Evolutionary conservation across 2,797 vertebrate genomes (phyloP).

Genomic region (Petrocephalus sullivani): DNA sequence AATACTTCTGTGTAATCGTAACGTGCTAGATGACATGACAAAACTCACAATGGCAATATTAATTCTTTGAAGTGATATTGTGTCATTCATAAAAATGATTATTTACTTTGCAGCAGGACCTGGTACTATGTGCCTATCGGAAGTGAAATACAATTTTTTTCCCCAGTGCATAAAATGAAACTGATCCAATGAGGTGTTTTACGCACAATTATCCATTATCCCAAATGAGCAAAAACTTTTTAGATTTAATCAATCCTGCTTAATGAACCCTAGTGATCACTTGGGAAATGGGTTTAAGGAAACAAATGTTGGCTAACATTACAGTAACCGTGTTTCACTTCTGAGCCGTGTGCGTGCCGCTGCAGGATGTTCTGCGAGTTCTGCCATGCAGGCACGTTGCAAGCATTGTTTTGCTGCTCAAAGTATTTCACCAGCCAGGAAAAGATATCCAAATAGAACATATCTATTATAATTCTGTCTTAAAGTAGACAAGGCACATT

Average conservation of each 20-base stretch:
- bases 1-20: neutral
- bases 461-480: conserved; percentile 8
- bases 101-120: neutral
- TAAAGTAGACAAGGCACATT: neutral
- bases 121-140: neutral
- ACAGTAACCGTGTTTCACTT: neutral
- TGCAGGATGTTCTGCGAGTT: neutral
- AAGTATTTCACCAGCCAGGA: conserved; percentile 11
- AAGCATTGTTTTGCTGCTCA: conserved; percentile 2
- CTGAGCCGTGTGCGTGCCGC: neutral
- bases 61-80: neutral
- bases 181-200: neutral
- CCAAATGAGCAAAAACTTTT: neutral
- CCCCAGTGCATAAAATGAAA: neutral
- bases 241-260: conserved; percentile 2
- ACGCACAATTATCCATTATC: neutral
- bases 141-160: neutral
- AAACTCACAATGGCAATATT: neutral
- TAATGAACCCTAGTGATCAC: conserved; percentile 2
- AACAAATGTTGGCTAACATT: neutral
- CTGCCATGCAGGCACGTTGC: conserved; percentile 8
- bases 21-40: neutral
- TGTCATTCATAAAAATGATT: neutral
- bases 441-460: neutral
- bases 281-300: neutral